These are phyloP conservation scores for Chalcosyrphus nemorum DNA, from an alignment of 2,888 invertebrate species.

Conservation along the genomic window DNA sequence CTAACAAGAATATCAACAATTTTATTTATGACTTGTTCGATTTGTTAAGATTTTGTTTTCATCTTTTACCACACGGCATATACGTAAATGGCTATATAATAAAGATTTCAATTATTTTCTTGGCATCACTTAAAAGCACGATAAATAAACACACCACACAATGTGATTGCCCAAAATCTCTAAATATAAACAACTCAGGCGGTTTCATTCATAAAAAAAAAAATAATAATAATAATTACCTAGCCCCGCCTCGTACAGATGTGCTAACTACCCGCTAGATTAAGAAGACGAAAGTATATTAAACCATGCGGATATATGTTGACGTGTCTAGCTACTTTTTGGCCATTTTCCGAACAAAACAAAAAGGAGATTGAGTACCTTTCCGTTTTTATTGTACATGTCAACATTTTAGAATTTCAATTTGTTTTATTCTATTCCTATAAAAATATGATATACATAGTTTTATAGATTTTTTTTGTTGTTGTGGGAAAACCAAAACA, in stretches of 20 bases:
- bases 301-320: background rate
- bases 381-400: background rate
- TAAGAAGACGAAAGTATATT: background rate
- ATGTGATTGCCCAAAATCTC: background rate
- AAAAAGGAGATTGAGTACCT: background rate
- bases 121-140: background rate
- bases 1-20: background rate
- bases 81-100: background rate
- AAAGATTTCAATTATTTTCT: background rate
- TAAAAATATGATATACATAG: too few species aligned
- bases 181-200: background rate
- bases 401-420: background rate
- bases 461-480: background rate
- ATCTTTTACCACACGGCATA: background rate
- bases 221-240: too few species aligned
- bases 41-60: background rate
- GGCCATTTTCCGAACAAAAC: background rate
- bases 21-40: slow-evolving; percentile 5
- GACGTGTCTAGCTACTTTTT: background rate
- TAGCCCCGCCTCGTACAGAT: background rate
- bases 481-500: background rate
- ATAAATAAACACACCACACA: background rate
- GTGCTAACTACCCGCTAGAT: background rate
- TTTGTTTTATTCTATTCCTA: too few species aligned
- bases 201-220: background rate